Base-by-base conservation (phyloP, 1,140 invertebrate genomes). In the Zaprionus tsacasi region DNA sequence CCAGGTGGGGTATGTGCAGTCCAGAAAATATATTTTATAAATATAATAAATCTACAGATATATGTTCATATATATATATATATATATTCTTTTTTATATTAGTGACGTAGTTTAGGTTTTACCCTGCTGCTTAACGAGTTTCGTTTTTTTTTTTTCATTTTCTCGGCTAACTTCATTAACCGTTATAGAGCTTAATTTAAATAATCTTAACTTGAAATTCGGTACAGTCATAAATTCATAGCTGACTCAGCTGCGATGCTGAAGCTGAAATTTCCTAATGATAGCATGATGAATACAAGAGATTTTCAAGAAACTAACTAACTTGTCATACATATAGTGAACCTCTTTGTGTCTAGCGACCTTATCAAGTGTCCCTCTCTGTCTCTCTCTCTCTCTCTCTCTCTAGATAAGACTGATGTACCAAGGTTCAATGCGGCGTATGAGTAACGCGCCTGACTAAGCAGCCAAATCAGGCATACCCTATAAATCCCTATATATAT, bases 391-490 rank as follows among this genome's bases (percentile, higher is more conserved):
- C 43, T 50, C 12, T 15, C 11, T 43, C 12, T 13, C 17, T 45
- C 3, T n/a, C 13, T 8, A 30, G 45, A 13, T 55, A 33, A 55
- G 1, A n/a, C 25, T 54, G 11, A 50, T 50, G 17, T 17, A 50
- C 45, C 45, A 50, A 15, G 17, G 45, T 5, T 50, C 10, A 50
- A 50, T 3, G 45, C 17, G 11, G 45, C 45, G 45, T 50, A 50
- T 50, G 45, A 50, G 45, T 50, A 50, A 50, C 12, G 45, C 45
- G 21, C 3, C 59, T 61, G 59, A 61, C 59, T 61, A 61, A 61
- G 59, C 43, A 30, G 59, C n/a, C 43, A 48, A 50, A 61, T 61
- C 50, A 61, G 17, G 8, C 33, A 40, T 35, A 40, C 21, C 17
- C 15, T 10, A 45, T 45, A 50, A 12, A 50, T 17, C 10, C 45